Conservation (phyloP, 2,888 invertebrate species). For the Acanthoscelides obtectus region DNA sequence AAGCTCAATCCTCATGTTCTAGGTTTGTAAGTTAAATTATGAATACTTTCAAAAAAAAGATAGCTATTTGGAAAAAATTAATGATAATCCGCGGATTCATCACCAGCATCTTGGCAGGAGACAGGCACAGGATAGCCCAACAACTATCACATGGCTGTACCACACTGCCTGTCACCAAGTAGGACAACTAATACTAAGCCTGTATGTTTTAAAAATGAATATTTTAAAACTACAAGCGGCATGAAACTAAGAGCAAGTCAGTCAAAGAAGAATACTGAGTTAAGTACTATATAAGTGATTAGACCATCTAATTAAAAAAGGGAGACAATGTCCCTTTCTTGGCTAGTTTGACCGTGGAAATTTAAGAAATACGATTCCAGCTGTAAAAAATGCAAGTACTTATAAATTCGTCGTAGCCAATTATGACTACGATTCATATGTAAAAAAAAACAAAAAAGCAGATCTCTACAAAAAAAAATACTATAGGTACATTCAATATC, state of each 20-base stretch:
- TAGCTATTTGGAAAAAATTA: neutral
- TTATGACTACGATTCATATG: neutral
- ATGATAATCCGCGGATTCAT: slow-evolving; percentile 12
- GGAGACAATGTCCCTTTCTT: neutral
- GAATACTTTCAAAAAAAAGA: neutral
- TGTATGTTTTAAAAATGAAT: slow-evolving; percentile 38
- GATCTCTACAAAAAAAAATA: neutral
- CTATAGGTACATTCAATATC: neutral
- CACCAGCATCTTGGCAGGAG: slow-evolving; percentile 19
- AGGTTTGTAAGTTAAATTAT: neutral
- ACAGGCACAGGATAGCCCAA: slow-evolving; percentile 33
- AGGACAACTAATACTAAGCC: slow-evolving; percentile 35
- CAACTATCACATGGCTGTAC: slow-evolving; percentile 44
- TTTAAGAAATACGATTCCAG: neutral
- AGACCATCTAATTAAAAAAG: neutral
- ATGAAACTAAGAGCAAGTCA: slow-evolving; percentile 41
- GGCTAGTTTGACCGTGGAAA: neutral
- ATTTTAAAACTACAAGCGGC: slow-evolving; percentile 41
- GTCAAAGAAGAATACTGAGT: slow-evolving; percentile 14
- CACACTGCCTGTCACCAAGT: slow-evolving; percentile 26
- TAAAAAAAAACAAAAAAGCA: neutral
- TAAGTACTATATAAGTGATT: neutral
- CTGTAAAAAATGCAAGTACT: neutral
- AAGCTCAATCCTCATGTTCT: too few species aligned
- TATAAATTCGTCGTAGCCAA: neutral